A percentile compares a stretch with the other conserved stretches of the same genome.
These are phyloP conservation scores for Campoletis raptor DNA, from an alignment of 2,888 invertebrate species.

Conservation along the genomic window DNA sequence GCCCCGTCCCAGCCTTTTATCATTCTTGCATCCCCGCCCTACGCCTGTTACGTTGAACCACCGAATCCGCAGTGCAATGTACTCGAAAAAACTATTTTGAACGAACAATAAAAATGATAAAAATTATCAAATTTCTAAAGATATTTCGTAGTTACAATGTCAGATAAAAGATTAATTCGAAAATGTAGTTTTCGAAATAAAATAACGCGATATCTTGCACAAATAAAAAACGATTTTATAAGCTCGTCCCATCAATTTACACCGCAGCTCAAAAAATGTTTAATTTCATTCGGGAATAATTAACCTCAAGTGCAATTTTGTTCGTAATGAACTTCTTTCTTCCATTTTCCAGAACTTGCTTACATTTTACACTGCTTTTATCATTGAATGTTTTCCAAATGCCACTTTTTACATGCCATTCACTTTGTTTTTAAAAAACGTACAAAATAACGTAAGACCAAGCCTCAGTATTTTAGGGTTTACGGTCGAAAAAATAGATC, in stretches of 20 bases:
- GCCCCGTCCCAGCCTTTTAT: not conserved
- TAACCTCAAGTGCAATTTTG: too few relatives aligned
- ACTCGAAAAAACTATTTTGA: not conserved
- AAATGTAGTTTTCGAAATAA: not conserved
- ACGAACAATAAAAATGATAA: not conserved
- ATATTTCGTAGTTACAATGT: not conserved
- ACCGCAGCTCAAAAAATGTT: too few relatives aligned
- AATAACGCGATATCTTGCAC: not conserved
- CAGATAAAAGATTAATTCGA: not conserved
- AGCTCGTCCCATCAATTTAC: too few relatives aligned
- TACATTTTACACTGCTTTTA: too few relatives aligned
- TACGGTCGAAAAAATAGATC: not conserved
- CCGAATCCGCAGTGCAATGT: slow-evolving; percentile 5
- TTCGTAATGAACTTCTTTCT: too few relatives aligned
- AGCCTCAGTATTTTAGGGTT: not conserved
- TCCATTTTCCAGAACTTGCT: too few relatives aligned
- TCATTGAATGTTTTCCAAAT: too few relatives aligned
- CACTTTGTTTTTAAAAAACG: too few relatives aligned
- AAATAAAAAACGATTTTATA: not conserved
- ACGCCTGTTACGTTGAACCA: slow-evolving; percentile 18
- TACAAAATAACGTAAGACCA: too few relatives aligned
- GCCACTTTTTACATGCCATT: too few relatives aligned
- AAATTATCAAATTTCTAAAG: not conserved
- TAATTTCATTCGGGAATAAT: too few relatives aligned
- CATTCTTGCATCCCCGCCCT: not conserved